Percentiles rank a stretch among this genome's conserved stretches.
phyloP scores from a whole-genome alignment of 1,140 invertebrate species.

The Penaeus japonicus region DNA sequence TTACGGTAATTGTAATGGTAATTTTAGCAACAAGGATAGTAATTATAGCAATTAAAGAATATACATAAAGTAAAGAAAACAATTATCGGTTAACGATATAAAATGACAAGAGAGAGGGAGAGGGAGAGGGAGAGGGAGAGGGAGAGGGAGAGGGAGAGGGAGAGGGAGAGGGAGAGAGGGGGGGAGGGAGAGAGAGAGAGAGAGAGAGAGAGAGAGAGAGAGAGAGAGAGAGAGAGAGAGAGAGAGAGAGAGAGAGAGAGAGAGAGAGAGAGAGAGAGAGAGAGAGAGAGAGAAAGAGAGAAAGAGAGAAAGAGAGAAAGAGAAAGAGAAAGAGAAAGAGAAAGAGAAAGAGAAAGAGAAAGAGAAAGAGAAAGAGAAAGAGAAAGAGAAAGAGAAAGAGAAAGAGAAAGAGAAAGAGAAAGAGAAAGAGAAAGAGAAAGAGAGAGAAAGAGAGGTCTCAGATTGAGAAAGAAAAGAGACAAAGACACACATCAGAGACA shows the following conservation, averaged over 20 bases:
- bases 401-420: not conserved
- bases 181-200: not conserved
- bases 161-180: not conserved
- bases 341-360: not conserved
- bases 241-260: not conserved
- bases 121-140: not conserved
- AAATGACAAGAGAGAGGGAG: not conserved
- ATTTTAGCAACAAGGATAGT: not conserved
- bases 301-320: not conserved
- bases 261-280: not conserved
- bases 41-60: not conserved
- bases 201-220: not conserved
- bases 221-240: not conserved
- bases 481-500: not conserved
- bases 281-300: not conserved
- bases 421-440: not conserved
- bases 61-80: not conserved
- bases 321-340: not conserved
- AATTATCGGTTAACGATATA: not conserved
- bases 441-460: not conserved
- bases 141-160: not conserved
- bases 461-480: not conserved
- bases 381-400: not conserved
- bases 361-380: not conserved
- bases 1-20: not conserved